Base-by-base conservation (phyloP, 2,888 invertebrate genomes). In the Drosophila tanythrix region DNA sequence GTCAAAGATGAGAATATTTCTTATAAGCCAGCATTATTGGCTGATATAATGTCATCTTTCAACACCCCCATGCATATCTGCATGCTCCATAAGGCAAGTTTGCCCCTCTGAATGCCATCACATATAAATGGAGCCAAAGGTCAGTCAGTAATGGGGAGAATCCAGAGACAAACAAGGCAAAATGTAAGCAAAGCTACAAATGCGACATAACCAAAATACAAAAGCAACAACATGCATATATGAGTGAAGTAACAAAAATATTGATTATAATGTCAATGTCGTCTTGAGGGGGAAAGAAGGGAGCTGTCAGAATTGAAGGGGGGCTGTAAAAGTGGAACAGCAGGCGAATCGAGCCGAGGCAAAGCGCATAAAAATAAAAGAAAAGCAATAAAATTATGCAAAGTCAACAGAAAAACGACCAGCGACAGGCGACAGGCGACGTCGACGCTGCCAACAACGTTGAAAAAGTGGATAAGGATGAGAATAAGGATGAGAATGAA, bases 341-440 rank as follows among this genome's bases (percentile, higher is more conserved):
- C 67, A 74, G 79, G 75, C 78, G 48, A 76, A 65, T 65, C 53
- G 31, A 55, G 74, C 72, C 46, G 27, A 67, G 66, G 80, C 79
- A 70, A 77, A 71, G 69, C 85, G 78, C 83, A 89, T 85, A 88
- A 87, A 88, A 88, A 85, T 84, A 85, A 87, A 89, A 88, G 86
- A 88, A 88, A 89, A 89, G 83, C 86, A 89, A 88, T 89, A 88
- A 88, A 88, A 88, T 88, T 88, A 89, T 89, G 88, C 88, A 89
- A 88, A 89, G 88, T 89, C 89, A 88, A 89, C 89, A 88, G 85
- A 89, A 89, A 87, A 76, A 75, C 80, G 85, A 87, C 65, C 87
- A 81, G 27, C 56, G 46, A 25, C 46, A 46, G 40, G 68, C 76
- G 78, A 79, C 81, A 70, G 81, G 63, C 81, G 81, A 79, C 80